A percentile compares a stretch with the other conserved stretches of the same genome.
Conservation (phyloP, 2,797 vertebrate genomes). For the Sciurus vulgaris region DNA sequence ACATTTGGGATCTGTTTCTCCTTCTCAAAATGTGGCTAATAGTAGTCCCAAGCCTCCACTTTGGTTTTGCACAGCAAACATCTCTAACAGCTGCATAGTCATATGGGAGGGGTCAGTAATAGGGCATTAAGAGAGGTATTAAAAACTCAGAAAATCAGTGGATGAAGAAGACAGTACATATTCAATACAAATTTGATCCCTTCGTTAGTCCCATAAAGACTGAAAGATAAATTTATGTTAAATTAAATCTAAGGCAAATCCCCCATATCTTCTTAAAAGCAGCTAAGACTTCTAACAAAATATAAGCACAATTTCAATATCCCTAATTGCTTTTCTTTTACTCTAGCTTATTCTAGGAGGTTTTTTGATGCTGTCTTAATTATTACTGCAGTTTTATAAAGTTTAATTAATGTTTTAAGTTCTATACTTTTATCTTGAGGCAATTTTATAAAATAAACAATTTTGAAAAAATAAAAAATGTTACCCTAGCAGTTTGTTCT, state of each 20-base stretch:
- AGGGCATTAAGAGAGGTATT: not conserved
- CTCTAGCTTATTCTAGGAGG: constrained; percentile 27
- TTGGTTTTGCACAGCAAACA: not conserved
- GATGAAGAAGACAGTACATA: not conserved
- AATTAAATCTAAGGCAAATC: constrained; percentile 3
- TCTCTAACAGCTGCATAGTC: not conserved
- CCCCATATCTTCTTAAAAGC: not conserved
- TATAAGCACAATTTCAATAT: not conserved
- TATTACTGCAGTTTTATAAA: constrained; percentile 18
- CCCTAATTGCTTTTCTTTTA: constrained; percentile 40
- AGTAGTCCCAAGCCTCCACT: not conserved
- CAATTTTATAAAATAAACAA: constrained; percentile 61
- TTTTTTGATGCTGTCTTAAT: constrained; percentile 52
- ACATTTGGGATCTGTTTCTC: not conserved
- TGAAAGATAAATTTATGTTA: not conserved
- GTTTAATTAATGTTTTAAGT: constrained; percentile 62
- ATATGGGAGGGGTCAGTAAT: not conserved
- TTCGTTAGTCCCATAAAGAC: not conserved
- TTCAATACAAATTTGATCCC: not conserved
- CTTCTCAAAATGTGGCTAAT: not conserved
- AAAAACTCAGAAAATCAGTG: constrained; percentile 30
- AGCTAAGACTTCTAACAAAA: constrained; percentile 52
- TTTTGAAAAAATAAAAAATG: constrained; percentile 62
- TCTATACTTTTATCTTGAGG: constrained; percentile 53
- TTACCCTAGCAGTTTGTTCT: not conserved